Conservation (phyloP, 1,140 invertebrate genomes). For the Aphaenogaster floridana region DNA sequence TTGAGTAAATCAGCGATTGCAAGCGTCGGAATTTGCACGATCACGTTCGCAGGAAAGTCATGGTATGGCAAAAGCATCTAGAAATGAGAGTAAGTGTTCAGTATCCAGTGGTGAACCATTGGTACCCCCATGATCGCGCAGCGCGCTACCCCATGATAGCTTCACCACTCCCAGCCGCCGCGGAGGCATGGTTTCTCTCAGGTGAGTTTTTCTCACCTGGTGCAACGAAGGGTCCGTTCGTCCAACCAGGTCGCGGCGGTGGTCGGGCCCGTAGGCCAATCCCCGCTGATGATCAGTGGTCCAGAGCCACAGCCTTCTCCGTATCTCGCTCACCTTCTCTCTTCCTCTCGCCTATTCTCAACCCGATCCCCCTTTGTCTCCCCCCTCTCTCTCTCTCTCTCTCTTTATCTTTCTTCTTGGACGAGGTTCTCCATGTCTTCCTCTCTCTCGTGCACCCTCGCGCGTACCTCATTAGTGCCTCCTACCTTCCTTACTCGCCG, state of each 20-base stretch:
- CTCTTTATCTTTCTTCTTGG: background rate
- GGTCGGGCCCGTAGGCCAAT: conserved; percentile 81
- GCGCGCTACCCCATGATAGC: conserved; percentile 41
- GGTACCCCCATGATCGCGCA: conserved; percentile 29
- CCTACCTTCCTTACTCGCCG: conserved; percentile 77
- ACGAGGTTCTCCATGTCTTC: conserved; percentile 29
- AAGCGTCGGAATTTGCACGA: background rate
- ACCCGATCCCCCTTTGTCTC: background rate
- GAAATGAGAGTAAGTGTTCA: conserved; percentile 5
- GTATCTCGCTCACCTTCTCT: conserved; percentile 58
- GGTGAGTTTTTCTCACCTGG: conserved; percentile 81
- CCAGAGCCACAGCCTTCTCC: conserved; percentile 81
- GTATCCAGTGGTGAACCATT: conserved; percentile 6
- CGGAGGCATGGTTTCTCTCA: conserved; percentile 73
- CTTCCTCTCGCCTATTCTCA: conserved; percentile 42
- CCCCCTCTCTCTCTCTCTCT: conserved; percentile 62
- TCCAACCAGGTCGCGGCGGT: conserved; percentile 80
- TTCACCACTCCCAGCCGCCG: conserved; percentile 70
- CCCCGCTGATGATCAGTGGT: conserved; percentile 82
- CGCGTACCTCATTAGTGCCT: conserved; percentile 84
- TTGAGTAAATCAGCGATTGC: background rate
- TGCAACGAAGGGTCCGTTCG: conserved; percentile 74
- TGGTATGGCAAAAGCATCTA: conserved; percentile 19
- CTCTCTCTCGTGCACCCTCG: conserved; percentile 43
- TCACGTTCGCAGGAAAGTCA: conserved; percentile 7